Conservation (phyloP, 2,113 vertebrate species). For the Genyomyrus donnyi region DNA sequence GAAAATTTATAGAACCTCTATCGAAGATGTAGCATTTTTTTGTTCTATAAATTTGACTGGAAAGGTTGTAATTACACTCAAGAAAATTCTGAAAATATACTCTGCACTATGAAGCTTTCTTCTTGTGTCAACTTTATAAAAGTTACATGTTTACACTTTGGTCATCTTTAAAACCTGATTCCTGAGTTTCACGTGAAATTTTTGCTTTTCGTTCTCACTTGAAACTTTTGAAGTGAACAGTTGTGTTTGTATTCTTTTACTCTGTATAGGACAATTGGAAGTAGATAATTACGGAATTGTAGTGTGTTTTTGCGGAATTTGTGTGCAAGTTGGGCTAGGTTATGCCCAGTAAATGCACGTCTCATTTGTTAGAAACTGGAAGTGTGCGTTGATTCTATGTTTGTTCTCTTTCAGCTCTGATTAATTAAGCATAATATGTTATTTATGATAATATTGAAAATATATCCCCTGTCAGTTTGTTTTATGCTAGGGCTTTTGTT, state of each 20-base stretch:
- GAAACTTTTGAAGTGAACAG: not conserved
- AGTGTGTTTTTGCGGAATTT: not conserved
- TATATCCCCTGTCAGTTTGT: not conserved
- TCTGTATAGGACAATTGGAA: not conserved
- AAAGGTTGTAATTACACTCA: not conserved
- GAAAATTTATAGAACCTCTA: not conserved
- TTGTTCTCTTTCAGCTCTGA: not conserved
- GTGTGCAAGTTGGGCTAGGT: not conserved
- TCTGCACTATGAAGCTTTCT: not conserved
- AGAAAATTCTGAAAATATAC: not conserved
- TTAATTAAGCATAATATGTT: not conserved
- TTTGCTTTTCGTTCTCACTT: not conserved
- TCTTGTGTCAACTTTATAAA: not conserved
- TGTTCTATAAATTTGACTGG: not conserved
- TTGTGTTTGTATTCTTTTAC: not conserved
- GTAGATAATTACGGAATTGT: not conserved
- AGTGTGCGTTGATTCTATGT: not conserved
- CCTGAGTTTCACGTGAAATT: not conserved
- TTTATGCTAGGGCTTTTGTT: not conserved
- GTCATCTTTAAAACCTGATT: not conserved
- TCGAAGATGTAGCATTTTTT: not conserved
- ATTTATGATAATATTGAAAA: not conserved
- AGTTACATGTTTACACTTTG: not conserved
- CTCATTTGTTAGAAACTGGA: not conserved
- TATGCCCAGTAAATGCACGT: not conserved